Evolutionary conservation across 2,888 invertebrate genomes (phyloP).

Genomic region (Empis livida): DNA sequence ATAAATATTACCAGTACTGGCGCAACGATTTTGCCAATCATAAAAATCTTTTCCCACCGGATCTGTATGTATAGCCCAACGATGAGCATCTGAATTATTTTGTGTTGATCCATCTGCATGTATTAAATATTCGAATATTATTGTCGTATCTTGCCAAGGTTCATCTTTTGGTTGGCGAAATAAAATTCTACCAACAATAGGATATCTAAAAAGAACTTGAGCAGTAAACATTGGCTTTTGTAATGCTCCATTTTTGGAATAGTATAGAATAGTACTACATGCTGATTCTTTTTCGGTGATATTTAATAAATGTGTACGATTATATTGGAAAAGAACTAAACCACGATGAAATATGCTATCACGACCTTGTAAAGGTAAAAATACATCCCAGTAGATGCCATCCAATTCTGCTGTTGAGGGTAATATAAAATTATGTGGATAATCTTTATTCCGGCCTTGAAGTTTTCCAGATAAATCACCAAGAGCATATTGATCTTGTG

Average conservation of each 20-base stretch:
- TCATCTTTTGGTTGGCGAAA: conserved; percentile 68
- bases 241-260: conserved; percentile 49
- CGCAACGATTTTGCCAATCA: conserved; percentile 76
- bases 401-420: conserved; percentile 56
- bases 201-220: conserved; percentile 72
- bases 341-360: conserved; percentile 70
- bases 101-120: conserved; percentile 74
- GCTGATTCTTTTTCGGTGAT: conserved; percentile 27
- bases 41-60: conserved; percentile 79
- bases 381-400: conserved; percentile 70
- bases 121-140: conserved; percentile 70
- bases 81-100: conserved; percentile 59
- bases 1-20: conserved; percentile 61
- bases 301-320: conserved; percentile 23
- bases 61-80: conserved; percentile 72
- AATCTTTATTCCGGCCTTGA: conserved; percentile 54
- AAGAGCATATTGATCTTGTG: conserved; percentile 80
- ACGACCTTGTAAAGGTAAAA: conserved; percentile 67
- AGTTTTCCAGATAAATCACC: conserved; percentile 84
- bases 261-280: conserved; percentile 53
- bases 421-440: conserved; percentile 52
- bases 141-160: conserved; percentile 72
- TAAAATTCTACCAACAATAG: conserved; percentile 71
- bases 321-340: conserved; percentile 35
- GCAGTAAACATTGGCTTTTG: conserved; percentile 65